Evolutionary conservation across 2,888 invertebrate genomes (phyloP).

Genomic region (Patella ulyssiponensis): DNA sequence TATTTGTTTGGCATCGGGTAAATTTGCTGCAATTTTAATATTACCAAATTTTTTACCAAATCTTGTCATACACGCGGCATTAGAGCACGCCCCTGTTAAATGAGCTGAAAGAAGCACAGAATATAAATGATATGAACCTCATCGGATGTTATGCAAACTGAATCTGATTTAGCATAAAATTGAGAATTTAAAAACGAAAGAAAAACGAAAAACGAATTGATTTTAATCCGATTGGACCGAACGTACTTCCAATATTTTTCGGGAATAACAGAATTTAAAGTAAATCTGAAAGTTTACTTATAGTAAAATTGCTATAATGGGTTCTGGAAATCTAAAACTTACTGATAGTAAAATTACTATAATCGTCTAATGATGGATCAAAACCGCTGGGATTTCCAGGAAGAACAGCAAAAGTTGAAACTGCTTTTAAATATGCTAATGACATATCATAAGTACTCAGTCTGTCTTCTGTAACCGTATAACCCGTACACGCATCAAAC

Average conservation of each 20-base stretch:
- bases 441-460: slow-evolving; percentile 38
- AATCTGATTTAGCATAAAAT: too few species aligned
- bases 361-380: slow-evolving; percentile 29
- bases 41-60: slow-evolving; percentile 30
- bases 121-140: too few species aligned
- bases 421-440: slow-evolving; percentile 23
- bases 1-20: slow-evolving; percentile 34
- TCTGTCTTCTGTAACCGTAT: slow-evolving; percentile 34
- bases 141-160: too few species aligned
- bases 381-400: slow-evolving; percentile 40
- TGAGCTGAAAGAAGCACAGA: slow-evolving; percentile 26
- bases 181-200: too few species aligned
- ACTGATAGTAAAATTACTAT: slow-evolving; percentile 30
- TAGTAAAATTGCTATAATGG: slow-evolving; percentile 26
- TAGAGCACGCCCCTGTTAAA: slow-evolving; percentile 40
- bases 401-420: slow-evolving; percentile 36
- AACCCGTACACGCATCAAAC: slow-evolving; percentile 44
- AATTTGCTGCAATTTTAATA: slow-evolving; percentile 36
- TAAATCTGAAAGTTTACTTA: slow-evolving; percentile 27
- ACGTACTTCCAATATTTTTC: too few species aligned
- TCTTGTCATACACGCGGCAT: slow-evolving; percentile 35
- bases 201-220: too few species aligned
- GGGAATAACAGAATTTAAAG: too few species aligned
- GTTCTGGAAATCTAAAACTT: slow-evolving; percentile 17
- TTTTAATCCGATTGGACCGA: too few species aligned